A percentile compares a stretch with the other conserved stretches of the same genome.
Conservation (phyloP, 2,888 invertebrate genomes). For the Callyntrura guangdongensis region DNA sequence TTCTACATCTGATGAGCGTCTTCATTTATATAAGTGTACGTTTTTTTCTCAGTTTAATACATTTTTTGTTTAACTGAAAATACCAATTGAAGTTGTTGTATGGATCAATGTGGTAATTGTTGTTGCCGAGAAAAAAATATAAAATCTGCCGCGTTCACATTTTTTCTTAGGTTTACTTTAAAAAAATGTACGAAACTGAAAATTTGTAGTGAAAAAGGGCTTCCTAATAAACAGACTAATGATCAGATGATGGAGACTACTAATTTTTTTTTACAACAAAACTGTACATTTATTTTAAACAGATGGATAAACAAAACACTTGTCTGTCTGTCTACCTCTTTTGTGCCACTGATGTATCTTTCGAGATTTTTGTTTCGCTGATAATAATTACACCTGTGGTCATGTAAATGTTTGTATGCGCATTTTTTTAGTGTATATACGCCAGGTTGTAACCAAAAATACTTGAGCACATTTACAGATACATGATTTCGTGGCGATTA, state of each 20-base stretch:
- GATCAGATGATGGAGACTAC: background rate
- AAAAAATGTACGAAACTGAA: background rate
- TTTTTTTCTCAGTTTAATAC: too few species aligned
- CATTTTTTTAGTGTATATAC: too few species aligned
- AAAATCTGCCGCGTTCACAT: conserved; percentile 19
- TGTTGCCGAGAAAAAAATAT: conserved; percentile 33
- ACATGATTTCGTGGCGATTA: conserved; percentile 4
- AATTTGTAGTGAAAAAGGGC: background rate
- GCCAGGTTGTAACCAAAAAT: too few species aligned
- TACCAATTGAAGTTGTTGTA: conserved; percentile 5
- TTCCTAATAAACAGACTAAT: too few species aligned
- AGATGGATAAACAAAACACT: background rate
- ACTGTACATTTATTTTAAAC: background rate
- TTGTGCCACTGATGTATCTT: too few species aligned
- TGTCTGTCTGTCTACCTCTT: too few species aligned
- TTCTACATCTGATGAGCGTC: too few species aligned
- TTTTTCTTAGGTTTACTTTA: background rate
- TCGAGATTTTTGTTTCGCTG: too few species aligned
- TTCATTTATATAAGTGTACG: too few species aligned
- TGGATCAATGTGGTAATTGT: conserved; percentile 23
- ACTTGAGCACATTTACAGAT: background rate
- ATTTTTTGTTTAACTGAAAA: background rate
- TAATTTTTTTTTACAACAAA: conserved; percentile 1
- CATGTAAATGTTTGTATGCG: too few species aligned
- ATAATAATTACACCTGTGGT: too few species aligned